phyloP scores from a whole-genome alignment of 2,113 vertebrate genomes.

The Sphyrna mokarran region DNA sequence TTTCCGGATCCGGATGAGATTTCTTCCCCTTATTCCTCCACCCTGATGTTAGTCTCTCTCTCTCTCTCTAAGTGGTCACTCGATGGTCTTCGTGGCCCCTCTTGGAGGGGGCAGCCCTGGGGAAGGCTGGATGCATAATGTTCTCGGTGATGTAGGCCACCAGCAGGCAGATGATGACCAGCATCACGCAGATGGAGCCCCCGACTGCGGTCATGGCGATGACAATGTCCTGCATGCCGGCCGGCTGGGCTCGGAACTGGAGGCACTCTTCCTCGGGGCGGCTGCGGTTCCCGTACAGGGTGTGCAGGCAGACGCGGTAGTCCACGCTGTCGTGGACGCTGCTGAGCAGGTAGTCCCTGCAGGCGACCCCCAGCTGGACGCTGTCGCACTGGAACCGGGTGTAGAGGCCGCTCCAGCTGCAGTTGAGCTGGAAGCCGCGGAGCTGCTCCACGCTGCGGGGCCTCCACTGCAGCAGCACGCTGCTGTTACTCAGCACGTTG shows the following conservation, averaged over 20 bases:
- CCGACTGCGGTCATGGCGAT: slow-evolving; percentile 96
- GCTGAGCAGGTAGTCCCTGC: slow-evolving; percentile 77
- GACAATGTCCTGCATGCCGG: slow-evolving; percentile 89
- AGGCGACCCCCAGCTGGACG: slow-evolving; percentile 74
- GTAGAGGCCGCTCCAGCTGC: slow-evolving; percentile 90
- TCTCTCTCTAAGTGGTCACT: not conserved
- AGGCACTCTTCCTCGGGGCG: slow-evolving; percentile 64
- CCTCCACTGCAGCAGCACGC: slow-evolving; percentile 82
- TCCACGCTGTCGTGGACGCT: slow-evolving; percentile 83
- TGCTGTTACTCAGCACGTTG: slow-evolving; percentile 79
- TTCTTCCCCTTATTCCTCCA: too few species aligned
- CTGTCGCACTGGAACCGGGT: slow-evolving; percentile 83
- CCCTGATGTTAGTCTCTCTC: too few species aligned
- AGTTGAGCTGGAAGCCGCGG: slow-evolving; percentile 75
- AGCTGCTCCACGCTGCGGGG: slow-evolving; percentile 46
- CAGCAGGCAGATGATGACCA: slow-evolving; percentile 90
- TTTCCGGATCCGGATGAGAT: too few species aligned
- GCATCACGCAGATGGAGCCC: slow-evolving; percentile 94
- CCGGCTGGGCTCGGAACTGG: slow-evolving; percentile 75
- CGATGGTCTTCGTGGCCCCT: not conserved
- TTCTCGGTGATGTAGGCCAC: slow-evolving; percentile 97
- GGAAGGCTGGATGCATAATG: slow-evolving; percentile 67
- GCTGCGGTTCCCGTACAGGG: slow-evolving; percentile 45
- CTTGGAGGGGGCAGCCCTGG: slow-evolving; percentile 16
- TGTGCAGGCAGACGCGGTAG: slow-evolving; percentile 81